Base-by-base conservation (phyloP, 2,888 invertebrate species). In the Habroteleia sp. region DNA sequence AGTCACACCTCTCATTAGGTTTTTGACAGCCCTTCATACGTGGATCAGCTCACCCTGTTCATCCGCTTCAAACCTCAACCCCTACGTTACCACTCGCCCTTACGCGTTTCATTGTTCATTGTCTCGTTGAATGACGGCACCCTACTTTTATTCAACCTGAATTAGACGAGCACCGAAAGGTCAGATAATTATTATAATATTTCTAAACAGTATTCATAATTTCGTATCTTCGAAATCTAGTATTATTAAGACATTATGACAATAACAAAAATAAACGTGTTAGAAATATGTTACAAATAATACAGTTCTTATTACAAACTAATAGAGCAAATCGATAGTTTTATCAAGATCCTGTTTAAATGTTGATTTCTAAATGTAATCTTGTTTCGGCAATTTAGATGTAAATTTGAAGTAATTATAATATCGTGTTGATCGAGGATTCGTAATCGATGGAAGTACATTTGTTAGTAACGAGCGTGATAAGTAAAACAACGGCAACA, bases 1-100 rank as follows among this genome's bases (percentile, higher is more conserved):
- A 87, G 88, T 88, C 87, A 87, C 87, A 88, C 88, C 88, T 88
- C 88, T 88, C 88, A 87, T 88, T 88, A 88, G 82, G 85, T 88
- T 88, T 88, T 88, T 88, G 88, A 88, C 88, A 88, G 87, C 87
- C 85, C 86, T 87, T 88, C 87, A 85, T 85, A 82, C 83, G 82
- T 82, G 87, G 84, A 87, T 87, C 85, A 85, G 82, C 82, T 84
- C 82, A 82, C 84, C 83, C 84, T 81, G 84, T 84, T 83, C 82
- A 84, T 82, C 83, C 82, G 82, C 80, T 82, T 79, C 37, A 79
- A 80, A 79, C 79, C 80, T 77, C 69, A 77, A 58, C 68, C 80
- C 77, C 56, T 69, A 20, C 50, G 52, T 65, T 39, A 42, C 66
- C 78, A 74, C 48, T 73, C 78, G 54, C 82, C 81, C 81, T 80